Conservation (phyloP, 2,797 vertebrate species). For the Ctenosaura bakeri region DNA sequence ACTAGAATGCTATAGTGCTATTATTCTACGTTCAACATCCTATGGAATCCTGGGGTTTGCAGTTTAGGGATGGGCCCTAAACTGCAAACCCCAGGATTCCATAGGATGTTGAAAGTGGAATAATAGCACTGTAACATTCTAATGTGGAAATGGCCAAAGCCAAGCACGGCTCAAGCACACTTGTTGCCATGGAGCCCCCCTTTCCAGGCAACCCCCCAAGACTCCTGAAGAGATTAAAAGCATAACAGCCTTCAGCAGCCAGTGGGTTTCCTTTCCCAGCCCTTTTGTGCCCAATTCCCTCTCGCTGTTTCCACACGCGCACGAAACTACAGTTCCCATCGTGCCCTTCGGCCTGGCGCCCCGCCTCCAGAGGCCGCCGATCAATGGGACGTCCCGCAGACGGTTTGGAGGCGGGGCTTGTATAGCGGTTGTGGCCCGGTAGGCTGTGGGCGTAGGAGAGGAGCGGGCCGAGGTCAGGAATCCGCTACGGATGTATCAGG, state of each 20-base stretch:
- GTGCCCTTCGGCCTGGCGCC: background rate
- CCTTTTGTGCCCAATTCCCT: background rate
- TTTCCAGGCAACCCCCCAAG: background rate
- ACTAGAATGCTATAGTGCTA: too few relatives aligned
- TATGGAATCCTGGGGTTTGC: too few relatives aligned
- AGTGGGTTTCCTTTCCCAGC: background rate
- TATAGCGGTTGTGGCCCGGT: background rate
- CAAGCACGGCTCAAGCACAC: too few relatives aligned
- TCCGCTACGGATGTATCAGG: constrained; percentile 14
- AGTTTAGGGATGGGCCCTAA: too few relatives aligned
- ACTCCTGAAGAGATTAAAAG: too few relatives aligned
- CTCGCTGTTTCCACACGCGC: too few relatives aligned
- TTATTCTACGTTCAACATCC: too few relatives aligned
- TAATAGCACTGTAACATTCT: too few relatives aligned
- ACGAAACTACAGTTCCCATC: background rate
- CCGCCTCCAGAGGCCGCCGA: background rate
- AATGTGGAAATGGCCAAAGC: too few relatives aligned
- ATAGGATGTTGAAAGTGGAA: too few relatives aligned
- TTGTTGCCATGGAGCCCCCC: background rate
- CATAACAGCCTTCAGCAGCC: background rate
- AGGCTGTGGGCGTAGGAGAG: too few relatives aligned
- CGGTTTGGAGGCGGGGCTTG: background rate
- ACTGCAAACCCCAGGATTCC: too few relatives aligned
- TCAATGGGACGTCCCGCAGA: background rate
- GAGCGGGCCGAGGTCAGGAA: background rate